phyloP scores from a whole-genome alignment of 2,797 vertebrate genomes.

The Ctenopoma kingsleyae region DNA sequence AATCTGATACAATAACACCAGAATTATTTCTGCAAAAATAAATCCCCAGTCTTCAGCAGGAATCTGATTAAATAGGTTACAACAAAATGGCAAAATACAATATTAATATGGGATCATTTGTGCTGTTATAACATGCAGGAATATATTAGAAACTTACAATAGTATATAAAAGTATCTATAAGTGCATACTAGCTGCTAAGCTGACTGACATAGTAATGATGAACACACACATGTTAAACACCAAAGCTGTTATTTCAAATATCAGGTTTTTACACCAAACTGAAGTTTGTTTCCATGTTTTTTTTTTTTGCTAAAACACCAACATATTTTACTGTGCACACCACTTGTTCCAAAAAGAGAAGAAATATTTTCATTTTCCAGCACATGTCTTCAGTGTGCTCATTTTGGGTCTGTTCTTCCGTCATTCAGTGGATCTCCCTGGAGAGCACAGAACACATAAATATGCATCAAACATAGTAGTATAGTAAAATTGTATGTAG shows the following conservation, averaged over 20 bases:
- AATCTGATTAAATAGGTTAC: slow-evolving; percentile 79
- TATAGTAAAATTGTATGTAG: background rate
- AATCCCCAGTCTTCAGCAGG: slow-evolving; percentile 69
- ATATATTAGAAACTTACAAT: slow-evolving; percentile 76
- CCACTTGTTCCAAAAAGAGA: slow-evolving; percentile 7
- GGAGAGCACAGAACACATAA: slow-evolving; percentile 31
- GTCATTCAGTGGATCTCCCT: slow-evolving; percentile 67
- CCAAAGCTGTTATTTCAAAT: slow-evolving; percentile 17
- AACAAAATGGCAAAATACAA: slow-evolving; percentile 63
- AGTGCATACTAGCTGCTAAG: slow-evolving; percentile 47
- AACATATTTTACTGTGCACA: slow-evolving; percentile 4
- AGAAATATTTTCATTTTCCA: slow-evolving; percentile 15
- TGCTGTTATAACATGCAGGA: slow-evolving; percentile 70
- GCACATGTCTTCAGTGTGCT: slow-evolving; percentile 43
- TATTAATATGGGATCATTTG: slow-evolving; percentile 56
- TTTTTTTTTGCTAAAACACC: background rate
- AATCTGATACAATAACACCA: slow-evolving; percentile 67
- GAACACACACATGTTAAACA: slow-evolving; percentile 38
- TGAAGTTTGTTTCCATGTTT: slow-evolving; percentile 27
- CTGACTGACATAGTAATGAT: slow-evolving; percentile 44
- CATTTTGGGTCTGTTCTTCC: slow-evolving; percentile 54
- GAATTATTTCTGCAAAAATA: slow-evolving; percentile 80
- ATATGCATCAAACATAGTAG: slow-evolving; percentile 10
- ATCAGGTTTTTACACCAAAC: slow-evolving; percentile 33
- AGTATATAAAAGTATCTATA: slow-evolving; percentile 51